These are phyloP conservation scores for Chrysolina haemoptera DNA, from an alignment of 2,888 invertebrate species.

Conservation along the genomic window DNA sequence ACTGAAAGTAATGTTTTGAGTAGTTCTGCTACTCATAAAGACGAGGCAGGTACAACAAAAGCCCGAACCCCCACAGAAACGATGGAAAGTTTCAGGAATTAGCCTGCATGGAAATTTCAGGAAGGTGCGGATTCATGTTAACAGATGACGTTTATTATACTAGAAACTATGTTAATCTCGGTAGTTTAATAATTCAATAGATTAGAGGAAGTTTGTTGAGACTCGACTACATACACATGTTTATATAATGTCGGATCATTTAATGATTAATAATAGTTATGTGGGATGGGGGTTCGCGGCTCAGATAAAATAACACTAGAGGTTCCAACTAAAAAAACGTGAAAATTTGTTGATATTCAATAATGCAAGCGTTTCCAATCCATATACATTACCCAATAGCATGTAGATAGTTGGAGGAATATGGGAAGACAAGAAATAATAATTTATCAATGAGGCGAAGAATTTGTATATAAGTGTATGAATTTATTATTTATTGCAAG, in stretches of 20 bases:
- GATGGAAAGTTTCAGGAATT: slow-evolving; percentile 11
- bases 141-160: slow-evolving; percentile 24
- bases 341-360: too few relatives aligned
- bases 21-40: not conserved
- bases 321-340: too few relatives aligned
- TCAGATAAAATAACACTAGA: too few relatives aligned
- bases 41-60: not conserved
- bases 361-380: too few relatives aligned
- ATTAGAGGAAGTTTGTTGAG: slow-evolving; percentile 12
- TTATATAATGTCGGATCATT: not conserved
- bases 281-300: not conserved
- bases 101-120: slow-evolving; percentile 5
- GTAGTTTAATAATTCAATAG: slow-evolving; percentile 21
- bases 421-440: too few relatives aligned
- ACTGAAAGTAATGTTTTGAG: not conserved
- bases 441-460: too few relatives aligned
- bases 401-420: too few relatives aligned
- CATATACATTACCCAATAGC: too few relatives aligned
- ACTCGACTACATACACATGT: not conserved
- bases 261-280: not conserved
- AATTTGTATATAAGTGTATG: too few relatives aligned
- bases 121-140: slow-evolving; percentile 17
- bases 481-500: too few relatives aligned
- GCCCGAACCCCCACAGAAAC: not conserved
- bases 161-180: slow-evolving; percentile 20